phyloP scores from a whole-genome alignment of 2,888 invertebrate species.

The Schizotus pectinicornis region DNA sequence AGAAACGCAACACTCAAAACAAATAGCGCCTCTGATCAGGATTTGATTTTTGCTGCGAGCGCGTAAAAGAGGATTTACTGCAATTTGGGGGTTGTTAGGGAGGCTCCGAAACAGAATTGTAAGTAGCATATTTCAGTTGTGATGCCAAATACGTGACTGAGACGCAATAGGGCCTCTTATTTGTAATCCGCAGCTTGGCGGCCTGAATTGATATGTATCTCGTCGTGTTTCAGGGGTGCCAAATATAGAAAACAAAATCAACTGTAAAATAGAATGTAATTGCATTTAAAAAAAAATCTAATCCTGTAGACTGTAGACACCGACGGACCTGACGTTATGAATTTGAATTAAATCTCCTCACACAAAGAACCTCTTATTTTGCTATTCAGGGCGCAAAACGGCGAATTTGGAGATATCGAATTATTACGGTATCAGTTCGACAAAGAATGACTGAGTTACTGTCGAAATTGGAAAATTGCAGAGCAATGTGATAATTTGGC shows the following conservation, averaged over 20 bases:
- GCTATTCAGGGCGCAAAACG: too few species aligned
- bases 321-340: too few species aligned
- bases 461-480: too few species aligned
- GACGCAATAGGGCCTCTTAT: conserved; percentile 50
- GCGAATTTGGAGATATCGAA: too few species aligned
- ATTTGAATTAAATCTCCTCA: too few species aligned
- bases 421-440: too few species aligned
- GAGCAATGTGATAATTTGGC: not conserved
- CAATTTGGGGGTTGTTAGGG: conserved; percentile 21
- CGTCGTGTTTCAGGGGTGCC: not conserved
- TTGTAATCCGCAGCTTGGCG: conserved; percentile 47
- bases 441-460: too few species aligned
- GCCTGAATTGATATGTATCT: conserved; percentile 39
- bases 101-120: conserved; percentile 36
- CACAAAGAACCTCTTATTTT: too few species aligned
- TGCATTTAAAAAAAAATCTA: too few species aligned
- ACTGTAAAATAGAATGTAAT: too few species aligned
- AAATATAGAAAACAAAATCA: too few species aligned
- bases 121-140: conserved; percentile 46
- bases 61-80: conserved; percentile 17
- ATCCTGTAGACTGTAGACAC: too few species aligned
- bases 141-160: conserved; percentile 51
- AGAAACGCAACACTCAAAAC: not conserved
- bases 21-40: conserved; percentile 12
- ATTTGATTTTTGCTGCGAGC: conserved; percentile 10